Conservation (phyloP, 2,888 invertebrate species). For the Dolichomitus sp. region DNA sequence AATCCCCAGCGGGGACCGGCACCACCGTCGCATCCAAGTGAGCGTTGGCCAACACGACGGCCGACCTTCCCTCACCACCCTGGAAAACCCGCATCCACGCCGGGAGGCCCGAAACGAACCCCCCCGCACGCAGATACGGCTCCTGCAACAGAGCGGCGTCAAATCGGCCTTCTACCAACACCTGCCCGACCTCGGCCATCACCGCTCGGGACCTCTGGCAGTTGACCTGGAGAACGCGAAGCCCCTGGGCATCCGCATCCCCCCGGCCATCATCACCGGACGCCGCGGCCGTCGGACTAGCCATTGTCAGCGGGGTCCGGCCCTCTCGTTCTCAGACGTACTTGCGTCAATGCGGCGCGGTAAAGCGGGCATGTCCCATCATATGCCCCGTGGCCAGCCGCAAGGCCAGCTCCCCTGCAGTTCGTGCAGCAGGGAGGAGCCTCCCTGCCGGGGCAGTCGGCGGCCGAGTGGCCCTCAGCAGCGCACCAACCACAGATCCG, state of each 20-base stretch:
- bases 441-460: neutral
- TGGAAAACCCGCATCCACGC: slow-evolving; percentile 37
- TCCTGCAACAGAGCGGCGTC: slow-evolving; percentile 40
- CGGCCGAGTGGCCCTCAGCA: neutral
- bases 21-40: neutral
- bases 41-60: slow-evolving; percentile 10
- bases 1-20: neutral
- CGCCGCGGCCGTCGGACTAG: neutral
- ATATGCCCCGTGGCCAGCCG: neutral
- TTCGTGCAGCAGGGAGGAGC: slow-evolving; percentile 1
- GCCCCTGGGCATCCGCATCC: neutral
- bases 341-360: neutral
- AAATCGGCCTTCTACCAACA: slow-evolving; percentile 16
- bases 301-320: neutral
- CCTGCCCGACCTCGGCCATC: slow-evolving; percentile 38
- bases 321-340: neutral
- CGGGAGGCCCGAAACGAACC: slow-evolving; percentile 31
- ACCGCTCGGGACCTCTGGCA: slow-evolving; percentile 29
- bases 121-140: slow-evolving; percentile 25
- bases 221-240: slow-evolving; percentile 25
- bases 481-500: neutral
- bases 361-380: neutral
- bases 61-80: slow-evolving; percentile 27
- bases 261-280: neutral
- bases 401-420: neutral